Percentiles rank a stretch among this genome's conserved stretches.
These are phyloP conservation scores for Dyspetes luteomarginatus DNA, from an alignment of 2,888 invertebrate species.

Conservation along the genomic window DNA sequence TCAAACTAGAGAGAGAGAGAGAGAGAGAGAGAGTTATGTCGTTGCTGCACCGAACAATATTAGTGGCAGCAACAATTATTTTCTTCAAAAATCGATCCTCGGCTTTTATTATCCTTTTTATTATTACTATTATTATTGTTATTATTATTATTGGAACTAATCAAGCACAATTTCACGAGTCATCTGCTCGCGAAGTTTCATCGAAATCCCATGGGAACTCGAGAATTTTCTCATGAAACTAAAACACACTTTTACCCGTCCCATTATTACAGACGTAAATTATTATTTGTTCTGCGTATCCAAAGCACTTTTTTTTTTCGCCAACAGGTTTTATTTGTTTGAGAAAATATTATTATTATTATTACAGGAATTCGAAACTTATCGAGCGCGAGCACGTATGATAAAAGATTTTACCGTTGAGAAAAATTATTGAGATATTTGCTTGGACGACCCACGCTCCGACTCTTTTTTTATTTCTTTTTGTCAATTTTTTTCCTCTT, in stretches of 20 bases:
- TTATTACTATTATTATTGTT: too few species aligned
- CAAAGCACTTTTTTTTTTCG: background rate
- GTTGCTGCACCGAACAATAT: background rate
- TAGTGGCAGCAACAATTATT: background rate
- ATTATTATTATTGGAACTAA: background rate
- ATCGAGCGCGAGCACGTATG: background rate
- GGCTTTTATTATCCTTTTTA: background rate
- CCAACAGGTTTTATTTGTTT: background rate
- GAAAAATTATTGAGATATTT: slow-evolving; percentile 56
- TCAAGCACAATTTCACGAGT: background rate
- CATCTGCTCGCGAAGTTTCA: background rate
- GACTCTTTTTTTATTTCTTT: background rate
- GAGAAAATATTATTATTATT: background rate
- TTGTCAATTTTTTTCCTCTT: slow-evolving; percentile 2
- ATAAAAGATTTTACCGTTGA: background rate
- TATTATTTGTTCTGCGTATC: background rate
- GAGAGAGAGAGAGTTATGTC: background rate
- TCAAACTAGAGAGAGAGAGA: slow-evolving; percentile 25
- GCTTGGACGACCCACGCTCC: slow-evolving; percentile 53
- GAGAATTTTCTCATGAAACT: background rate
- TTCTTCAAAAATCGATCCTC: background rate
- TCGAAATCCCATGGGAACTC: background rate
- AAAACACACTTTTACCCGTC: slow-evolving; percentile 1
- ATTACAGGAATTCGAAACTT: background rate
- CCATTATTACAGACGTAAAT: background rate